phyloP scores from a whole-genome alignment of 2,888 invertebrate genomes.

The Oscheius sp. region DNA sequence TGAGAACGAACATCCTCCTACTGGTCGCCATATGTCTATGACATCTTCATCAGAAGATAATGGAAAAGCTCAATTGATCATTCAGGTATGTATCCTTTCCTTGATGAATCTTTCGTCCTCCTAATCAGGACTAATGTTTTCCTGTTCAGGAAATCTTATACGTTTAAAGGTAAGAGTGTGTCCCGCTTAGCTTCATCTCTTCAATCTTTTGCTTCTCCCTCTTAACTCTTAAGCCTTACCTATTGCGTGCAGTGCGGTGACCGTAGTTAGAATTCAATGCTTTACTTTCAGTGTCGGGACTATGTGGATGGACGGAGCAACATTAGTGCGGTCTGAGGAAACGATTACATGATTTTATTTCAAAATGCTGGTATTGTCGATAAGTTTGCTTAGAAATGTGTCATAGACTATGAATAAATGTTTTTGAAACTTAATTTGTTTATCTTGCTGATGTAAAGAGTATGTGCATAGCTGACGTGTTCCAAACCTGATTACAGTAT shows the following conservation, averaged over 20 bases:
- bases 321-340: constrained; percentile 25
- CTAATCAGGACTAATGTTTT: not conserved
- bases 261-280: not conserved
- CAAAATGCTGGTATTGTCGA: constrained; percentile 29
- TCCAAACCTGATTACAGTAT: no score
- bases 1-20: constrained; percentile 5
- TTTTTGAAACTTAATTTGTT: not conserved
- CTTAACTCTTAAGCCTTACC: not conserved
- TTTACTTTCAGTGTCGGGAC: constrained; percentile 20
- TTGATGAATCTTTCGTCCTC: not conserved
- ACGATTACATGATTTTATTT: constrained; percentile 14
- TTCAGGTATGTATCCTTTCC: constrained; percentile 17
- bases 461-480: no score
- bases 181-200: constrained; percentile 13
- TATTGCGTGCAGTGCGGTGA: constrained; percentile 24
- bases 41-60: constrained; percentile 30
- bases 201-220: constrained; percentile 18
- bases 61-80: constrained; percentile 27
- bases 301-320: constrained; percentile 24
- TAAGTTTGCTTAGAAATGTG: constrained; percentile 28
- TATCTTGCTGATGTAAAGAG: no score
- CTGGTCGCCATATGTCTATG: constrained; percentile 20
- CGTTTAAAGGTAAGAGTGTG: constrained; percentile 36
- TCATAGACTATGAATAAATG: constrained; percentile 16
- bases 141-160: constrained; percentile 29